Base-by-base conservation (phyloP, 2,113 vertebrate genomes). In the Cephalopholis sonnerati region DNA sequence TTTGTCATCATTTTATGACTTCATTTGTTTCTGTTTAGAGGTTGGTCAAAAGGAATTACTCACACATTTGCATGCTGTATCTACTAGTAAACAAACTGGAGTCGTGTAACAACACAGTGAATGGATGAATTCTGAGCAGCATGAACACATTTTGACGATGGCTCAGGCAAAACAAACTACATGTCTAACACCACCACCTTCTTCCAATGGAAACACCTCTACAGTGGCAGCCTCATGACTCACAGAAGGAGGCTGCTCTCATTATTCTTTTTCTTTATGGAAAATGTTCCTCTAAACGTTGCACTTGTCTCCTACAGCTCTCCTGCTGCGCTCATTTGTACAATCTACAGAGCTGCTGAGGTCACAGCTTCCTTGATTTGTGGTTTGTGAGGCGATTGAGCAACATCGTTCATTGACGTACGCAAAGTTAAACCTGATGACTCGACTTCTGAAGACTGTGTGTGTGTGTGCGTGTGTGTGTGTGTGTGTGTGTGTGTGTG, bases 331-430 rank as follows among this genome's bases (percentile, higher is more conserved):
- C 32, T 81, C 25, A 81, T 76, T 61, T 69, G 59, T 39, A 61
- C 65, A 0, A 71, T 82, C 59, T n/a, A 58, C 67, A 86, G 25
- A 8, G 61, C 54, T 9, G 17, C 13, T 92, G 83, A 93, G 71
- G 80, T 95, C 87, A 94, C 65, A 18, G 57, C 82, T 86, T 93
- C 88, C 90, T 63, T 36, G 46, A 65, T 64, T 87, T 93, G 94
- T 83, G 93, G 93, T 95, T 93, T 90, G 57, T 80, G 74, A 87
- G 72, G 79, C 9, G 64, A 87, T 94, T 95, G 86, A 86, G 93
- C 90, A 95, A 95, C 66, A 39, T 3, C 3, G 24, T 64, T 90
- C 91, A 89, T 24, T 96, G 95, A 96, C 95, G 94, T 90, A 91
- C 62, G 62, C 18, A 10, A 79, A 53, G 29, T 75, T 66, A 59